Percentiles rank a stretch among this genome's conserved stretches.
Conservation (phyloP, 1,140 invertebrate species). For the Drosophila seguyi region DNA sequence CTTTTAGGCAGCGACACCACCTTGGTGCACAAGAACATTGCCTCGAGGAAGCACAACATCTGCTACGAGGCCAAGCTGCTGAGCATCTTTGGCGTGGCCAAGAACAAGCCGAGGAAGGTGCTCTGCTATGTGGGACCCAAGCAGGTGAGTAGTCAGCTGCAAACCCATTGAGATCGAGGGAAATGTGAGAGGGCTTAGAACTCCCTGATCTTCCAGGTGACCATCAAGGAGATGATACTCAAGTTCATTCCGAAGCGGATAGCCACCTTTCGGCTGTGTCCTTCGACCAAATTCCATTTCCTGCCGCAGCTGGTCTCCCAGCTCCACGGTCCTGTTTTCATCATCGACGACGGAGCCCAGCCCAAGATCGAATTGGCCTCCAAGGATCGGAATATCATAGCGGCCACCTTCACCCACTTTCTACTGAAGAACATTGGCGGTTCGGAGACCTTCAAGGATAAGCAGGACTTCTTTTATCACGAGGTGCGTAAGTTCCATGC, state of each 20-base stretch:
- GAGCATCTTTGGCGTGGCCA: slow-evolving; percentile 88
- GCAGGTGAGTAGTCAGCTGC: slow-evolving; percentile 85
- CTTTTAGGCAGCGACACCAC: slow-evolving; percentile 90
- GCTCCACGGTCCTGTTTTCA: slow-evolving; percentile 87
- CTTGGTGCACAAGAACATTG: slow-evolving; percentile 94
- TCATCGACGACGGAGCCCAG: slow-evolving; percentile 96
- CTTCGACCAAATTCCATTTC: slow-evolving; percentile 93
- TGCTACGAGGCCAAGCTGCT: slow-evolving; percentile 94
- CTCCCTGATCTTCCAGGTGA: slow-evolving; percentile 88
- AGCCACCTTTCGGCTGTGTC: slow-evolving; percentile 96
- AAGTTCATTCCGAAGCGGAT: slow-evolving; percentile 96
- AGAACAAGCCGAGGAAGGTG: slow-evolving; percentile 92
- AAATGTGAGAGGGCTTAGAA: slow-evolving; percentile 76
- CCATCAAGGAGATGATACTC: slow-evolving; percentile 96
- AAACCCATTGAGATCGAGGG: not conserved
- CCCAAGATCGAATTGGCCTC: slow-evolving; percentile 93
- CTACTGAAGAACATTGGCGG: slow-evolving; percentile 97
- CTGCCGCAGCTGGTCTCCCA: slow-evolving; percentile 86
- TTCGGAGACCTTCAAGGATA: slow-evolving; percentile 97
- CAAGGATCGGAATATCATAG: slow-evolving; percentile 94
- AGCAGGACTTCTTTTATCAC: slow-evolving; percentile 97
- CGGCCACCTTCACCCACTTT: slow-evolving; percentile 96
- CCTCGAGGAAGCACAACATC: slow-evolving; percentile 92
- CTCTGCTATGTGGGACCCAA: slow-evolving; percentile 95
- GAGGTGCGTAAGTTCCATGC: slow-evolving; percentile 95